These are phyloP conservation scores for Cerceris rybyensis DNA, from an alignment of 2,888 invertebrate genomes.

Conservation along the genomic window DNA sequence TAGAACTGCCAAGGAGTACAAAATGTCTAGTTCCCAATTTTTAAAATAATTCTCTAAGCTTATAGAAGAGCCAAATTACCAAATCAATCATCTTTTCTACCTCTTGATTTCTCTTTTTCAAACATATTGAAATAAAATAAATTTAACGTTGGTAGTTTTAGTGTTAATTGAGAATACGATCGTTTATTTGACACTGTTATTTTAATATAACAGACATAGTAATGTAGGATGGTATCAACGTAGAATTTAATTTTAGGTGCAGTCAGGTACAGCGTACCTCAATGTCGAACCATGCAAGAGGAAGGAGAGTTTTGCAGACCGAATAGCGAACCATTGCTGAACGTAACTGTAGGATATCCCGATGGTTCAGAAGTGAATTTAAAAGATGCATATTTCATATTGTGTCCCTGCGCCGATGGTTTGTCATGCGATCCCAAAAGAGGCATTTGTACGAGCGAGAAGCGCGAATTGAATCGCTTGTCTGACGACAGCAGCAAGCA, in stretches of 20 bases:
- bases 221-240: not conserved
- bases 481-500: not conserved
- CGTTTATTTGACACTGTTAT: not conserved
- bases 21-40: too few relatives aligned
- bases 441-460: conserved; percentile 50
- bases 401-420: conserved; percentile 69
- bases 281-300: conserved; percentile 59
- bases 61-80: too few relatives aligned
- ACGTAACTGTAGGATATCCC: conserved; percentile 67
- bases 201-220: not conserved
- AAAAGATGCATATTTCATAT: conserved; percentile 59
- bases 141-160: too few relatives aligned
- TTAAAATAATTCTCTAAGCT: too few relatives aligned
- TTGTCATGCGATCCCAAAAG: conserved; percentile 58
- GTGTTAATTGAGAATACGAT: too few relatives aligned
- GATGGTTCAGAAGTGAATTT: conserved; percentile 59
- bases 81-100: too few relatives aligned
- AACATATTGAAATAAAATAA: too few relatives aligned
- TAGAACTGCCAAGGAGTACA: too few relatives aligned
- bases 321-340: conserved; percentile 35
- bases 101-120: too few relatives aligned
- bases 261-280: conserved; percentile 65
- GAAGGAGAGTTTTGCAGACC: conserved; percentile 62
- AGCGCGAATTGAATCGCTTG: conserved; percentile 16
- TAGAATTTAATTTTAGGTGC: conserved; percentile 50